phyloP scores from a whole-genome alignment of 2,797 vertebrate genomes.

The Cheirogaleus major region DNA sequence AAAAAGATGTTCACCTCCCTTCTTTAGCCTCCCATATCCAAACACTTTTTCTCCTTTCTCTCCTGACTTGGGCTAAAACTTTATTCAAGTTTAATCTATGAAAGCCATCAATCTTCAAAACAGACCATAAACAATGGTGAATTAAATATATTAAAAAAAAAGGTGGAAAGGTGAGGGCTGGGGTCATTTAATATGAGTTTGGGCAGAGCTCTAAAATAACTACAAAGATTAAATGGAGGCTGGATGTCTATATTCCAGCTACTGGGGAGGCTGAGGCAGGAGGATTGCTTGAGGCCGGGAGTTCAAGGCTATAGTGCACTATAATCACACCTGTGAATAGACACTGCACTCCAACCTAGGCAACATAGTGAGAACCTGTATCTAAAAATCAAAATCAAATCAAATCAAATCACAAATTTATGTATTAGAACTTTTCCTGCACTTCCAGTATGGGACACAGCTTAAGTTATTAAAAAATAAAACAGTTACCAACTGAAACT shows the following conservation, averaged over 20 bases:
- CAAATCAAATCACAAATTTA: background rate
- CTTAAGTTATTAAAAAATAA: background rate
- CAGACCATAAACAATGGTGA: background rate
- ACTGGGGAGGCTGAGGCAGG: background rate
- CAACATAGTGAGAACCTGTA: background rate
- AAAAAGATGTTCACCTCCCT: background rate
- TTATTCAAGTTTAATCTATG: background rate
- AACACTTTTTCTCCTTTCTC: background rate
- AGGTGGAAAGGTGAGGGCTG: background rate
- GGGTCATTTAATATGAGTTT: slow-evolving; percentile 26
- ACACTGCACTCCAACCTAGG: background rate
- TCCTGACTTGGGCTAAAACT: background rate
- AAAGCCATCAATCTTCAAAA: slow-evolving; percentile 30
- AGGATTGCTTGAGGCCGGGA: background rate
- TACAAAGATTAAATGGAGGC: background rate
- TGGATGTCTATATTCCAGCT: background rate
- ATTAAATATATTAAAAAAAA: slow-evolving; percentile 32
- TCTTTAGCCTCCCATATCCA: background rate
- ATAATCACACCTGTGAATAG: background rate
- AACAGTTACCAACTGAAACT: background rate
- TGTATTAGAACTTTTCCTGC: background rate
- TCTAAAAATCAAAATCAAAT: background rate
- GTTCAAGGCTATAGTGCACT: background rate
- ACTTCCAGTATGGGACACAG: background rate
- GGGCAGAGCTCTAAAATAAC: background rate